Evolutionary conservation across 2,888 invertebrate species (phyloP).

Genomic region (Kryphioiulus occultus): DNA sequence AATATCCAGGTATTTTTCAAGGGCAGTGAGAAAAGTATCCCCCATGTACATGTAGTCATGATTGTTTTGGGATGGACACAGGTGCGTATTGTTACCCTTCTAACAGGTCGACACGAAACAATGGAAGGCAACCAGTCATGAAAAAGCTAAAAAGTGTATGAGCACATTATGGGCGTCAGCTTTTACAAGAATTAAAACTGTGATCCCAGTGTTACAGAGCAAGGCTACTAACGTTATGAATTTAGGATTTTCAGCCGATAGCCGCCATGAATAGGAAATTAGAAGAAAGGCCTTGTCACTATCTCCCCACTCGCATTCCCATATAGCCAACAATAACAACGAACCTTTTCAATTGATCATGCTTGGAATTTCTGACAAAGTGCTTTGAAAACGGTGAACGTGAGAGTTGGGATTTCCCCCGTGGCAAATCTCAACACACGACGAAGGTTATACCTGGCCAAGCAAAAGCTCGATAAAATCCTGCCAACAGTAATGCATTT

Average conservation of each 20-base stretch:
- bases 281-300: neutral
- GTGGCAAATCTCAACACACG: neutral
- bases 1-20: no score
- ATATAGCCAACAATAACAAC: constrained; percentile 14
- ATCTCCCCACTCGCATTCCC: neutral
- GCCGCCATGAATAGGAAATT: neutral
- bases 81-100: neutral
- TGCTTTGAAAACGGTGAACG: neutral
- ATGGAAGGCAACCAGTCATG: neutral
- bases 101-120: neutral
- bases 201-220: neutral
- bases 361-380: neutral
- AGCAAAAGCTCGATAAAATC: neutral
- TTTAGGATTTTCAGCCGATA: neutral
- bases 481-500: neutral
- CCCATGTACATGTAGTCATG: neutral
- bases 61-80: neutral
- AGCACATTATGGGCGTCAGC: constrained; percentile 21
- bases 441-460: neutral
- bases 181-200: neutral
- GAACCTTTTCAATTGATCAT: constrained; percentile 10
- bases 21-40: no score
- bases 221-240: constrained; percentile 26
- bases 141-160: neutral
- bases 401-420: neutral